Base-by-base conservation (phyloP, 2,797 vertebrate species). In the Brotula barbata region DNA sequence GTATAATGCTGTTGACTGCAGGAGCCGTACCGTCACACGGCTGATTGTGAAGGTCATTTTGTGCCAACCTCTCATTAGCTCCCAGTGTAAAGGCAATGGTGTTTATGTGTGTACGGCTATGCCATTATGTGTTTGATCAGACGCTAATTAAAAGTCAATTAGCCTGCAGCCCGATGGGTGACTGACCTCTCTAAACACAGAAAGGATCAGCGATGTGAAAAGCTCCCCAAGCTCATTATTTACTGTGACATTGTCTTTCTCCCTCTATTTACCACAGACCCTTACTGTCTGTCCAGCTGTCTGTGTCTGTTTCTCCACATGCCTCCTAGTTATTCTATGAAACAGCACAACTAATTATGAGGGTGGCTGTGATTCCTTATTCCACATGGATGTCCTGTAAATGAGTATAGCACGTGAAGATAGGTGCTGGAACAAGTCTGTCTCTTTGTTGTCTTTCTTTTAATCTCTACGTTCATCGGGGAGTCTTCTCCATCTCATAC, bases 81-180 rank as follows among this genome's bases (percentile, higher is more conserved):
- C 17, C 13, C 34, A 17, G 49, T 49, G 8, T 9, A 4, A 10
- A n/a, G 20, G 34, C 41, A 3, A 34, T 4, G 1, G 49, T 13
- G 58, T 64, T 31, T 62, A 53, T 60, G 68, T 51, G 73, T 66
- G 58, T 21, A n/a, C 55, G 45, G 1, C 21, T 40, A 12, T 28
- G 46, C 34, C 62, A 47, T 64, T 76, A 80, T 47, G 33, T 60
- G 77, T 71, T 78, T 66, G 81, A 89, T 89, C 77, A 83, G 79
- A 84, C 37, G 19, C 78, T 86, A 89, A 90, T 92, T 91, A 89
- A 86, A 86, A 89, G 87, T 77, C 86, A 90, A 90, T 91, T 90
- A 90, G 75, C 80, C 81, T 22, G 45, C 66, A 73, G 78, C 78
- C 61, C 75, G 54, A 53, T 23, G 59, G 79, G 79, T 78, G 77